These are phyloP conservation scores for Laothoe populi DNA, from an alignment of 2,888 invertebrate species.

Conservation along the genomic window DNA sequence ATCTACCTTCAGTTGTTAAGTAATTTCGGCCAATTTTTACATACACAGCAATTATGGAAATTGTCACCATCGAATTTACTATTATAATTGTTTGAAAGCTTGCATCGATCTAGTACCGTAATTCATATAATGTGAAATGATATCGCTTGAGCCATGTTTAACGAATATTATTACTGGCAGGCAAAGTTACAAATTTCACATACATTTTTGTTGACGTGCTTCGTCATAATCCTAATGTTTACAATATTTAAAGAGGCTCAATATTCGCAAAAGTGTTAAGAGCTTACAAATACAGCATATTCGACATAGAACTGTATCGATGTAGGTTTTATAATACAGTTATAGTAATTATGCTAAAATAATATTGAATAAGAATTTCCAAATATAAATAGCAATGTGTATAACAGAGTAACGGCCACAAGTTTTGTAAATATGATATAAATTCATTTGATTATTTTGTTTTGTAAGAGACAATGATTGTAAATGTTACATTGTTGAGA, in stretches of 20 bases:
- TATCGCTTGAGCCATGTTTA: background rate
- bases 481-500: slow-evolving; percentile 56
- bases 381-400: slow-evolving; percentile 31
- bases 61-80: slow-evolving; percentile 7
- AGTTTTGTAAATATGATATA: slow-evolving; percentile 64
- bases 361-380: slow-evolving; percentile 1
- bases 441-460: slow-evolving; percentile 54
- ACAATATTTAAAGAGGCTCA: background rate
- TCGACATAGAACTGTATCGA: background rate
- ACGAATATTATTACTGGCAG: background rate
- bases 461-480: slow-evolving; percentile 48
- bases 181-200: background rate
- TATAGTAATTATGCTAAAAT: background rate
- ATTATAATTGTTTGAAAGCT: slow-evolving; percentile 16
- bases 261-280: background rate
- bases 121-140: background rate
- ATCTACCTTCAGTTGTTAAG: slow-evolving; percentile 21
- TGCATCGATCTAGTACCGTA: slow-evolving; percentile 7
- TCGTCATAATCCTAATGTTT: background rate
- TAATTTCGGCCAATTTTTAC: slow-evolving; percentile 4
- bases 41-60: background rate
- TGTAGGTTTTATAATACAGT: slow-evolving; percentile 15
- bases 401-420: slow-evolving; percentile 38
- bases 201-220: background rate
- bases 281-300: background rate